phyloP scores from a whole-genome alignment of 2,888 invertebrate species.

The Ormyrus nitidulus region DNA sequence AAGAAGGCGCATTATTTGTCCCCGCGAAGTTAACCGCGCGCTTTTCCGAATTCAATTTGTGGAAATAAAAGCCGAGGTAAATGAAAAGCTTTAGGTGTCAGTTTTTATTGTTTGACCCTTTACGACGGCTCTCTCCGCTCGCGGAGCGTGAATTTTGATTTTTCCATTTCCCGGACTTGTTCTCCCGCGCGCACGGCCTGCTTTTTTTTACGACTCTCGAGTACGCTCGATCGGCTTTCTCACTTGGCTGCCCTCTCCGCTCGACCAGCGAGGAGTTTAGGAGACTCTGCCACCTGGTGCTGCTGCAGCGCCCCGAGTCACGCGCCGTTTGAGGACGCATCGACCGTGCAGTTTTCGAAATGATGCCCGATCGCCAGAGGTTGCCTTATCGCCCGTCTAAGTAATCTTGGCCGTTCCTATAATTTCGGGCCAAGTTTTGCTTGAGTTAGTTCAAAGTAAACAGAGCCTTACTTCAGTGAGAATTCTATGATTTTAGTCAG shows the following conservation, averaged over 20 bases:
- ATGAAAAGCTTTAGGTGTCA: conserved; percentile 45
- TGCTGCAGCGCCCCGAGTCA: conserved; percentile 5
- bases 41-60: conserved; percentile 45
- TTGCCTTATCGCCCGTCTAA: too few species aligned
- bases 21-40: conserved; percentile 27
- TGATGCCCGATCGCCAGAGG: too few species aligned
- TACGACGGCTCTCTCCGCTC: conserved; percentile 10
- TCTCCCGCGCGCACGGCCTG: neutral
- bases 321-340: conserved; percentile 48
- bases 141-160: conserved; percentile 51
- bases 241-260: conserved; percentile 38
- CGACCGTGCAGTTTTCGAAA: conserved; percentile 40
- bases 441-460: too few species aligned
- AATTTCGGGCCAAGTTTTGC: too few species aligned
- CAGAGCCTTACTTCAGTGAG: too few species aligned
- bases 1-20: conserved; percentile 8
- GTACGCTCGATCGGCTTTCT: conserved; percentile 42
- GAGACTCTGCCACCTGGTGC: conserved; percentile 25
- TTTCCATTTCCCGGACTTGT: conserved; percentile 41
- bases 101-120: conserved; percentile 46
- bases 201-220: conserved; percentile 39
- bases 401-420: too few species aligned
- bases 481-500: too few species aligned
- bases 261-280: neutral
- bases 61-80: conserved; percentile 46